Percentiles rank a stretch among this genome's conserved stretches.
These are phyloP conservation scores for Malurus leucopterus DNA, from an alignment of 2,797 vertebrate species.

Conservation along the genomic window DNA sequence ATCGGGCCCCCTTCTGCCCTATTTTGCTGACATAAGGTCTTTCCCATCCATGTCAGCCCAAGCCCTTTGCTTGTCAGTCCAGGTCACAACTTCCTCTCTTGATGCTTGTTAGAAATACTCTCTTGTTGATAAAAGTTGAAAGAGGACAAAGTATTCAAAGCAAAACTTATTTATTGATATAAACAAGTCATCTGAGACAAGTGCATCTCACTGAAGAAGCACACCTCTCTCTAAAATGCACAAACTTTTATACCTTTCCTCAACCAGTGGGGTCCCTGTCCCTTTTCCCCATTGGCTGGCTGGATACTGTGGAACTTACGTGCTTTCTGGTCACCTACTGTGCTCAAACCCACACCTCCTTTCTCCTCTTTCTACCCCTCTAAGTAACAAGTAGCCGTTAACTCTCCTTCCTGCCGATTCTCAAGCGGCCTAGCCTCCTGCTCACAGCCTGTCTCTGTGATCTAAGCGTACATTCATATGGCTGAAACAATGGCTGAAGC, in stretches of 20 bases:
- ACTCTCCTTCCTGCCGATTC: not conserved
- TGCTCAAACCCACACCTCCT: too few species aligned
- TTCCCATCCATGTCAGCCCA: accelerated
- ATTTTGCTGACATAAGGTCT: not conserved
- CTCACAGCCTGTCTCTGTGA: not conserved
- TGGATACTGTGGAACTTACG: not conserved
- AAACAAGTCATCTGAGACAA: not conserved
- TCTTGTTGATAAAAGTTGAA: not conserved
- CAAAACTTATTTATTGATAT: not conserved
- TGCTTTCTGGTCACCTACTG: not conserved
- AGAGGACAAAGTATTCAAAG: not conserved
- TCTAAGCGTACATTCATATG: accelerated
- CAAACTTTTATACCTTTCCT: not conserved
- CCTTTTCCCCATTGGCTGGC: not conserved
- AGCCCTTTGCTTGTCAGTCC: not conserved
- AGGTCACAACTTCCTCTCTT: not conserved
- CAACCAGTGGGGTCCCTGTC: accelerated
- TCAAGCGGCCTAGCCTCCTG: accelerated
- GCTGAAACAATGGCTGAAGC: not conserved
- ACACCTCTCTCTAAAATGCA: not conserved
- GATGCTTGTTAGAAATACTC: not conserved
- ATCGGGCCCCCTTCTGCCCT: accelerated
- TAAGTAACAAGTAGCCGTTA: not conserved
- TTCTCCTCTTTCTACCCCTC: not conserved
- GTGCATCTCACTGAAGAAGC: not conserved